Evolutionary conservation across 2,888 invertebrate species (phyloP).

Genomic region (Automeris io): DNA sequence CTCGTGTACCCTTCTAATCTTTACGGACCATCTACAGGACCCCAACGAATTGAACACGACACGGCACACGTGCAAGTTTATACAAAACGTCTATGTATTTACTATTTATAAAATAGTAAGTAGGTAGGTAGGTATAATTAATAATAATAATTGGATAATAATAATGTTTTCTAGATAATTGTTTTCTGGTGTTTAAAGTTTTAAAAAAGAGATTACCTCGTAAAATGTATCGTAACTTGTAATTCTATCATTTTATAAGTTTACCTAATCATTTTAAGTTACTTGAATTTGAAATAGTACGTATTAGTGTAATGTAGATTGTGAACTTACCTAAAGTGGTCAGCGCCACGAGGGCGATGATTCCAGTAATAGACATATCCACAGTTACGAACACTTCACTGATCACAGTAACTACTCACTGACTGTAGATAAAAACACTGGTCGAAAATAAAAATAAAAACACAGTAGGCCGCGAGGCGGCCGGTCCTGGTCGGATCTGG

Average conservation of each 20-base stretch:
- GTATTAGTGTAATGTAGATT: neutral
- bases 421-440: constrained; percentile 36
- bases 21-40: neutral
- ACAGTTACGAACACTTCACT: constrained; percentile 63
- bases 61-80: neutral
- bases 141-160: too few relatives aligned
- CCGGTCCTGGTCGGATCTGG: constrained; percentile 66
- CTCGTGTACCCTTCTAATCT: constrained; percentile 2
- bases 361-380: constrained; percentile 52
- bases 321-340: constrained; percentile 55
- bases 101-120: too few relatives aligned
- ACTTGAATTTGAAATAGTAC: neutral
- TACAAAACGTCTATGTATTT: neutral
- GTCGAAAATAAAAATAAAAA: constrained; percentile 34
- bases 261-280: neutral
- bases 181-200: too few relatives aligned
- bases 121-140: too few relatives aligned
- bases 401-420: constrained; percentile 44
- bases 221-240: too few relatives aligned
- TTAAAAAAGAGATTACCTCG: too few relatives aligned
- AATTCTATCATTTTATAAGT: too few relatives aligned
- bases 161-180: too few relatives aligned
- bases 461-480: constrained; percentile 59
- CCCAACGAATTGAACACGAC: neutral
- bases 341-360: constrained; percentile 64